Conservation (phyloP, 2,797 vertebrate genomes). For the Urophycis tenuis region DNA sequence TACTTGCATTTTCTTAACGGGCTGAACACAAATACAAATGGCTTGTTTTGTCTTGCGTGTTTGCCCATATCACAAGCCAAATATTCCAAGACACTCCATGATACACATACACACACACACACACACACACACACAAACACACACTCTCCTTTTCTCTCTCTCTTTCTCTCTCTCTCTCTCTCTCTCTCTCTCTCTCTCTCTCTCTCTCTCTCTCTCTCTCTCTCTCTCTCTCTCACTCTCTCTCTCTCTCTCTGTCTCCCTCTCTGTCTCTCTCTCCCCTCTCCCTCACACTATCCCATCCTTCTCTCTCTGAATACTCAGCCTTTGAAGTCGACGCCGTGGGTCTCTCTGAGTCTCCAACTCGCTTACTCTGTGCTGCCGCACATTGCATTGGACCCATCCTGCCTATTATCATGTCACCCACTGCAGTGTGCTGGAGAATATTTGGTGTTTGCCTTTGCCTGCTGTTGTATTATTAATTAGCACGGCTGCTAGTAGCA, state of each 20-base stretch:
- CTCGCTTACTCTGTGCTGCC: background rate
- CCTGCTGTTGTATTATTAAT: constrained; percentile 46
- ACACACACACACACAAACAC: background rate
- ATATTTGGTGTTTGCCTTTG: constrained; percentile 20
- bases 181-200: background rate
- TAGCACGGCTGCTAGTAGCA: constrained; percentile 24
- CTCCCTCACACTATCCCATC: too few relatives aligned
- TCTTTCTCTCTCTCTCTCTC: background rate
- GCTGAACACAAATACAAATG: background rate
- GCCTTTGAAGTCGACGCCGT: background rate
- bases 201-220: background rate
- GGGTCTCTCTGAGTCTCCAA: background rate
- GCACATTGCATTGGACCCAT: background rate
- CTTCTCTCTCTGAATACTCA: background rate
- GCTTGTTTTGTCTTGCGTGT: background rate
- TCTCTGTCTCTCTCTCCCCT: background rate
- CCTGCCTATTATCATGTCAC: constrained; percentile 14
- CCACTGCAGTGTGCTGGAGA: constrained; percentile 14
- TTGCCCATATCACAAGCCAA: background rate
- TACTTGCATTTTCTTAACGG: too few relatives aligned
- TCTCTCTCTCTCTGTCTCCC: background rate
- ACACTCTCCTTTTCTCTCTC: background rate
- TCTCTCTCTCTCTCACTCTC: background rate
- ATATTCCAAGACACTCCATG: background rate
- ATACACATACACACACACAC: background rate